phyloP scores from a whole-genome alignment of 2,888 invertebrate genomes.

The Willowsia nigromaculata region DNA sequence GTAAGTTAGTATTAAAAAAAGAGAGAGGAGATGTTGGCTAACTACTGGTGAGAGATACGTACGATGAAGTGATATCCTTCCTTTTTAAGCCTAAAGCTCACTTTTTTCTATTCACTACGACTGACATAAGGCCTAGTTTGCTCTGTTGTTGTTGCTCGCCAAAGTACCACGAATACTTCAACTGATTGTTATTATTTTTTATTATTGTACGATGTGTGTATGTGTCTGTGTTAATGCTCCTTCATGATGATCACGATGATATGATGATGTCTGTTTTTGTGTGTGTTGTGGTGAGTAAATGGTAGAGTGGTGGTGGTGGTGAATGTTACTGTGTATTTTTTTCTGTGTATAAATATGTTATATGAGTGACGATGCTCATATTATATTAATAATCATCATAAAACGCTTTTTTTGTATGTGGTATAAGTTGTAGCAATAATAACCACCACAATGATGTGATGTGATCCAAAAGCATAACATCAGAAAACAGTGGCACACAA shows the following conservation, averaged over 20 bases:
- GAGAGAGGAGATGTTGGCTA: conserved; percentile 19
- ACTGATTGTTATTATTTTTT: conserved; percentile 54
- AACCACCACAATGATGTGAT: conserved; percentile 41
- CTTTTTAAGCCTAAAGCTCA: conserved; percentile 46
- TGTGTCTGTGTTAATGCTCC: conserved; percentile 44
- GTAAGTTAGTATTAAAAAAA: conserved; percentile 21
- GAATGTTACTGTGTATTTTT: conserved; percentile 47
- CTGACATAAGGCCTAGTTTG: neutral
- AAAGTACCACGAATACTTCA: conserved; percentile 25
- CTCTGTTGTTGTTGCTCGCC: conserved; percentile 12
- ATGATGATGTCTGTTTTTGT: conserved; percentile 49
- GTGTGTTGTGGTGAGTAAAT: conserved; percentile 56
- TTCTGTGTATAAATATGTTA: conserved; percentile 15
- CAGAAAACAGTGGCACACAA: conserved; percentile 37
- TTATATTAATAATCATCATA: conserved; percentile 8
- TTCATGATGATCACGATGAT: conserved; percentile 8
- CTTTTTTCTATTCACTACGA: neutral
- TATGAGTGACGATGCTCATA: conserved; percentile 26
- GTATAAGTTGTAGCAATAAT: neutral
- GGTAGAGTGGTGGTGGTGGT: conserved; percentile 9
- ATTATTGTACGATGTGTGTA: conserved; percentile 49
- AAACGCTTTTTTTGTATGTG: neutral
- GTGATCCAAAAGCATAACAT: conserved; percentile 39
- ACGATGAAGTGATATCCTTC: conserved; percentile 61
- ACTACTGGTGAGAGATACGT: conserved; percentile 10